phyloP scores from a whole-genome alignment of 2,888 invertebrate genomes.

The Drosophila testacea region DNA sequence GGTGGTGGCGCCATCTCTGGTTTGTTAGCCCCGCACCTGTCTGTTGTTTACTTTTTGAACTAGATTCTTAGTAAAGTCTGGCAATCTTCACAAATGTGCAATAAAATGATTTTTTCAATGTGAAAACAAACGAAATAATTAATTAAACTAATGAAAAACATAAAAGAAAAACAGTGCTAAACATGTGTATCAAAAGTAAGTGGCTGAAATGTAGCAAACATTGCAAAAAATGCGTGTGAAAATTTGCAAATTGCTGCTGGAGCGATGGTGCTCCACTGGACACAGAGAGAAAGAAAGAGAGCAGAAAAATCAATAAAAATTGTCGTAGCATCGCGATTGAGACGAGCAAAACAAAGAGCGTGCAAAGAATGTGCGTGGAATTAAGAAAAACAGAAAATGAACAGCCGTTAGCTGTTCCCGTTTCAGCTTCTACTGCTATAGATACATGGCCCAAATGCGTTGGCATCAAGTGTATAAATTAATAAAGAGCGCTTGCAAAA shows the following conservation, averaged over 20 bases:
- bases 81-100: conserved; percentile 7
- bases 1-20: too few species aligned
- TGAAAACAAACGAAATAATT: conserved; percentile 46
- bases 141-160: conserved; percentile 35
- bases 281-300: conserved; percentile 42
- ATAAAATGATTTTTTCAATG: conserved; percentile 50
- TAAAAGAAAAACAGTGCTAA: conserved; percentile 44
- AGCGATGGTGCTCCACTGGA: conserved; percentile 50
- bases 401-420: conserved; percentile 55
- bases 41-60: conserved; percentile 1
- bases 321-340: conserved; percentile 75
- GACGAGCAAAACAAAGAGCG: conserved; percentile 74
- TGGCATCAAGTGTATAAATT: conserved; percentile 44
- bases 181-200: conserved; percentile 61
- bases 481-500: neutral
- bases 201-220: conserved; percentile 15
- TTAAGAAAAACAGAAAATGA: conserved; percentile 28
- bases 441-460: conserved; percentile 61
- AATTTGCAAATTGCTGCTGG: conserved; percentile 48
- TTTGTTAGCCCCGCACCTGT: too few species aligned
- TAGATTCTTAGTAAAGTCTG: too few species aligned
- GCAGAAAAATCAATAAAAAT: conserved; percentile 74
- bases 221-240: conserved; percentile 45
- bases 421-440: conserved; percentile 19
- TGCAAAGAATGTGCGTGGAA: conserved; percentile 51